These are phyloP conservation scores for Rousettus madagascariensis DNA, from an alignment of 2,797 vertebrate species.

Conservation along the genomic window DNA sequence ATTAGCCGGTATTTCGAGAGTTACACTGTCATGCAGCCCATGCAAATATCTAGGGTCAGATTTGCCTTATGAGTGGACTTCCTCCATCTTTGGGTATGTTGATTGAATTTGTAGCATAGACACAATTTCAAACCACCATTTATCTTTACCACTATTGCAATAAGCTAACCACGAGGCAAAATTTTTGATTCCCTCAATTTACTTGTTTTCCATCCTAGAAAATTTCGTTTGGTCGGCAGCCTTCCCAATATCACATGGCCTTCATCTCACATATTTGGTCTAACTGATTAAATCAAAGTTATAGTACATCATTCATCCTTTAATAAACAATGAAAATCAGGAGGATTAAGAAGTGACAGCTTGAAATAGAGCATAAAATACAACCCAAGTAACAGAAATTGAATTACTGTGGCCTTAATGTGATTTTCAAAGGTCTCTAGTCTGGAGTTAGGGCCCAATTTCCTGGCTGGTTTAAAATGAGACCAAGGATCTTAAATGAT, in stretches of 20 bases:
- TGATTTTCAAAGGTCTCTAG: conserved; percentile 67
- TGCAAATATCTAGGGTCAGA: background rate
- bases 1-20: background rate
- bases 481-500: conserved; percentile 39
- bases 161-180: background rate
- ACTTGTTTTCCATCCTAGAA: conserved; percentile 9
- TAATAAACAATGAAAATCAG: conserved; percentile 60
- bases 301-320: conserved; percentile 41
- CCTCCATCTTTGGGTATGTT: background rate
- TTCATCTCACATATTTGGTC: conserved; percentile 28
- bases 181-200: background rate
- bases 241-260: conserved; percentile 25
- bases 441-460: conserved; percentile 41
- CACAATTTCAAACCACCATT: background rate
- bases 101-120: background rate
- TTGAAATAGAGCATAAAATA: conserved; percentile 56
- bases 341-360: conserved; percentile 57
- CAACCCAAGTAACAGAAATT: conserved; percentile 55
- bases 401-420: conserved; percentile 45
- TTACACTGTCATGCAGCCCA: background rate
- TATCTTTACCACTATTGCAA: background rate
- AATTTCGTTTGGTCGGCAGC: conserved; percentile 25
- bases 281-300: conserved; percentile 41
- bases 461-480: conserved; percentile 61
- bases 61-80: background rate